Conservation (phyloP, 2,797 vertebrate species). For the Rhinella marina region DNA sequence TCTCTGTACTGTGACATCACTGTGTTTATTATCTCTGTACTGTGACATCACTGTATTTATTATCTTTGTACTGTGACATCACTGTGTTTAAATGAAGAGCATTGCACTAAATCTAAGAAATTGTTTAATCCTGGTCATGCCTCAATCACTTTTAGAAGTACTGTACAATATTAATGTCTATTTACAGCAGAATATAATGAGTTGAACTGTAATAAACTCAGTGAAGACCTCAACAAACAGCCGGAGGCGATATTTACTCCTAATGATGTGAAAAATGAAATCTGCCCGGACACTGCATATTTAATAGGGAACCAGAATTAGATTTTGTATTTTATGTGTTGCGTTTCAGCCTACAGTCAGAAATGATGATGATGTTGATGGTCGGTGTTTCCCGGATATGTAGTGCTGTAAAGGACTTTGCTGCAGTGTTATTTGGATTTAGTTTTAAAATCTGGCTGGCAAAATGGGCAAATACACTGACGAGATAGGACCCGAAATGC, state of each 20-base stretch:
- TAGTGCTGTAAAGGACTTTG: too few species aligned
- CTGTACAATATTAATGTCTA: not conserved
- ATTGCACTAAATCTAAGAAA: not conserved
- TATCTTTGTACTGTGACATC: too few species aligned
- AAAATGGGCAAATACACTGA: too few species aligned
- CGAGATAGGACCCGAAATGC: too few species aligned
- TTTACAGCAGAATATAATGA: not conserved
- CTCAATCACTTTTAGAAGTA: not conserved
- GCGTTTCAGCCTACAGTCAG: not conserved
- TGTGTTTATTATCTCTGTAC: too few species aligned
- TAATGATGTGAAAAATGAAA: not conserved
- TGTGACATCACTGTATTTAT: too few species aligned
- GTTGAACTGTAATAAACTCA: not conserved
- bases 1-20: too few species aligned
- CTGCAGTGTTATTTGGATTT: too few species aligned
- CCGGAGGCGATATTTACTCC: not conserved
- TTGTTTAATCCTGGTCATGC: not conserved
- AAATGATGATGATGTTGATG: not conserved
- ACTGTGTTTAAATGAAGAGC: not conserved
- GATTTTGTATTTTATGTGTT: not conserved
- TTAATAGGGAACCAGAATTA: not conserved
- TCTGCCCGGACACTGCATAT: not conserved
- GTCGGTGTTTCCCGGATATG: too few species aligned
- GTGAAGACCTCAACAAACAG: not conserved
- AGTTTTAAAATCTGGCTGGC: too few species aligned